Percentiles rank a stretch among this genome's conserved stretches.
These are phyloP conservation scores for Toxotes lorentzi DNA, from an alignment of 2,797 vertebrate species.

Conservation along the genomic window DNA sequence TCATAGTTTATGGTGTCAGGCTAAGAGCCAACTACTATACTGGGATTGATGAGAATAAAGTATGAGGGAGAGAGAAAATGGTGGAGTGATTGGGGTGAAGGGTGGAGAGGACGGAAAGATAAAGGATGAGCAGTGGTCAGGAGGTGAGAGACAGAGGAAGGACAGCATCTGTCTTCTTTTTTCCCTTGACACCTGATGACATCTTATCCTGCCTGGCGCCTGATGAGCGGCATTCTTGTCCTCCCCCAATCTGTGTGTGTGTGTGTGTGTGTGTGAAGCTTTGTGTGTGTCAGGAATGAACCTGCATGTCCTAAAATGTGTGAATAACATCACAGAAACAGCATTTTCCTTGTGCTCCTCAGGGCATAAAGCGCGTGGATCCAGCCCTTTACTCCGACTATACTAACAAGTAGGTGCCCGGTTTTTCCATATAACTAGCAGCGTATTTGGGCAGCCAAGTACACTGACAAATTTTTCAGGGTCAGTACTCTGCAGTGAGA, in stretches of 20 bases:
- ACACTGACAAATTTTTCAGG: background rate
- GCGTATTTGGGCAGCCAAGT: background rate
- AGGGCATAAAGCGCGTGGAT: conserved; percentile 94
- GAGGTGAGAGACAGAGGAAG: conserved; percentile 44
- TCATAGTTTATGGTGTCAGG: background rate
- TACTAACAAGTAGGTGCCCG: conserved; percentile 69
- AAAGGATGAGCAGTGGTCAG: conserved; percentile 13
- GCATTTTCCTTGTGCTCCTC: conserved; percentile 43
- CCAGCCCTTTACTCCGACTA: conserved; percentile 88
- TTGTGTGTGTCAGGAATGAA: background rate
- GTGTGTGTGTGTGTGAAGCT: background rate
- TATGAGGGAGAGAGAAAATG: background rate
- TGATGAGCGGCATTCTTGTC: background rate
- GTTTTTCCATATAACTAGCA: background rate
- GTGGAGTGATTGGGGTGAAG: background rate
- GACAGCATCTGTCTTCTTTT: conserved; percentile 21
- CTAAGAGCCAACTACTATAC: background rate
- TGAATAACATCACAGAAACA: background rate
- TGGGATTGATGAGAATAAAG: accelerated
- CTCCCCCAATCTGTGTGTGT: background rate
- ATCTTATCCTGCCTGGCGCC: conserved; percentile 60
- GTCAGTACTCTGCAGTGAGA: background rate
- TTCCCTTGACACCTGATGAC: conserved; percentile 47
- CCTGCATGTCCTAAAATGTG: background rate
- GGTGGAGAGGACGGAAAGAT: background rate